Base-by-base conservation (phyloP, 2,113 vertebrate genomes). In the Tor tambroides region DNA sequence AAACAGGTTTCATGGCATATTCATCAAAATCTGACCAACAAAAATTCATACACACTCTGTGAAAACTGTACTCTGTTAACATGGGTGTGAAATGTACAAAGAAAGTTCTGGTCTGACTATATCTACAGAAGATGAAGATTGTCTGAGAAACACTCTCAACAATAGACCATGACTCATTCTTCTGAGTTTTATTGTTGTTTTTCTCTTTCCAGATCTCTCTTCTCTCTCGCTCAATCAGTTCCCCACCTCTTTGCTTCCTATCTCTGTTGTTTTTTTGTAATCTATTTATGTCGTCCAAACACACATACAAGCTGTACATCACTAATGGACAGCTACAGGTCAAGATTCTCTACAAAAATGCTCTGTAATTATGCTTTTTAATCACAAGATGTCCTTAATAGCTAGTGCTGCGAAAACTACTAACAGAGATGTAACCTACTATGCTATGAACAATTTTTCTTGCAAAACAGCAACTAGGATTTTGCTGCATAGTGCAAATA, bases 141-240 rank as follows among this genome's bases (percentile, higher is more conserved):
- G 75, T 61, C 65, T 23, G 59, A 21, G 67, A 2, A 35, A 10
- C 32, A 56, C 17, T 85, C 43, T 46, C 11, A 63, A 65, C 77
- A 77, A 85, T 21, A 69, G 17, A 75, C 3, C 10, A 56, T 76
- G 59, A 69, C 74, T 75, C 59, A 88, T 85, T 85, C 71, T 76
- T 15, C 71, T 46, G 1, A 5, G 17, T 49, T 15, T 23, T 61
- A 54, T 61, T 75, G 32, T 56, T 9, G 32, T 69, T 6, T 43
- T 35, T 74, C 51, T 59, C 7, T 65, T 43, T 23, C 26, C 30
- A 1, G 17, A 26, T 77, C 56, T 71, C 8, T 46, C 12, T 72
- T 32, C 26, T 63, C 15, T 65, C 69, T 35, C 11, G 0, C 65
- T 69, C 26, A 1, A 17, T 69, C n/a, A 1, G 38, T 80, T 61